A percentile compares a stretch with the other conserved stretches of the same genome.
Conservation (phyloP, 2,888 invertebrate species). For the Dusona sp. region DNA sequence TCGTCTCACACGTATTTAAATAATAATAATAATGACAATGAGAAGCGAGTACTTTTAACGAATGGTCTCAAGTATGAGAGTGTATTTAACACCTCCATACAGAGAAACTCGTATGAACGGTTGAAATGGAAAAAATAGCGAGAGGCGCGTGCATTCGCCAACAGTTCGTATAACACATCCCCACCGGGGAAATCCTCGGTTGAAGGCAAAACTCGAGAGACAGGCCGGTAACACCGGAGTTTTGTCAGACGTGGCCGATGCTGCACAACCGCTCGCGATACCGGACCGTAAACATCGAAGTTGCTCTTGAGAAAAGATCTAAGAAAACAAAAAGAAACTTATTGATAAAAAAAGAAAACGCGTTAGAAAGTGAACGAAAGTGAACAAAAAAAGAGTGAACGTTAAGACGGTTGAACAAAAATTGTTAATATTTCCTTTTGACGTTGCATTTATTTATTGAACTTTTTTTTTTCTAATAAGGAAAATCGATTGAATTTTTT, state of each 20-base stretch:
- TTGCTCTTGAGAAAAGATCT: not conserved
- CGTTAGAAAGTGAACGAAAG: not conserved
- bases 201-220: slow-evolving; percentile 50
- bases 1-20: slow-evolving; percentile 15
- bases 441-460: slow-evolving; percentile 1
- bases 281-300: slow-evolving; percentile 74
- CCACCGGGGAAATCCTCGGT: slow-evolving; percentile 40
- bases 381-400: not conserved
- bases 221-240: slow-evolving; percentile 74
- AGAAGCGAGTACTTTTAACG: slow-evolving; percentile 2
- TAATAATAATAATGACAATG: slow-evolving; percentile 20
- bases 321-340: not conserved
- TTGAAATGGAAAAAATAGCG: slow-evolving; percentile 46
- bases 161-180: slow-evolving; percentile 27
- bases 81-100: not conserved
- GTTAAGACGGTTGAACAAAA: not conserved
- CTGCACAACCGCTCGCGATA: slow-evolving; percentile 78
- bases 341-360: not conserved
- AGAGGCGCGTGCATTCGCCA: slow-evolving; percentile 62
- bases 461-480: not conserved
- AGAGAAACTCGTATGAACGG: slow-evolving; percentile 5
- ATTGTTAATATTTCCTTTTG: not conserved
- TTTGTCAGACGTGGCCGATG: slow-evolving; percentile 73
- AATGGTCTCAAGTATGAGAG: not conserved
- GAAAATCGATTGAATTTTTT: not conserved